Evolutionary conservation across 2,113 vertebrate genomes (phyloP).

Genomic region (Prinia subflava): DNA sequence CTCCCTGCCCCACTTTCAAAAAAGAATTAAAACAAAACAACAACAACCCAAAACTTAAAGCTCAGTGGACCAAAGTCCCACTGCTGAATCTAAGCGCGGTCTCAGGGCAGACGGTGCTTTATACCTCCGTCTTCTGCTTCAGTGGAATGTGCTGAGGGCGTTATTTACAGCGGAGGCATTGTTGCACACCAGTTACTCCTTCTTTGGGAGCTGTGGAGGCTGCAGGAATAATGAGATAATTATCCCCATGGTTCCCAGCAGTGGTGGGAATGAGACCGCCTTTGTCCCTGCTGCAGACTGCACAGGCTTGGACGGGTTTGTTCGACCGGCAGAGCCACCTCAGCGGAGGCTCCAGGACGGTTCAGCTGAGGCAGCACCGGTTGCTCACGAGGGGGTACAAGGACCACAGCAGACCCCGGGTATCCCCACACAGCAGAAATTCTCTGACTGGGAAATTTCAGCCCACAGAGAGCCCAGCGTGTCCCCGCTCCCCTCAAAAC

Average conservation of each 20-base stretch:
- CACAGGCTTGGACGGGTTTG: not conserved
- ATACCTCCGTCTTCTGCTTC: not conserved
- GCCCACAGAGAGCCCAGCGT: not conserved
- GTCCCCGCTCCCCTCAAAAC: not conserved
- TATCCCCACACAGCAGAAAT: not conserved
- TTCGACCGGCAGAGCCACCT: not conserved
- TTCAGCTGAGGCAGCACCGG: not conserved
- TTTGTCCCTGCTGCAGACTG: conserved; percentile 5
- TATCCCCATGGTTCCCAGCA: conserved; percentile 7
- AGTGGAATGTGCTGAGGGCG: conserved; percentile 11
- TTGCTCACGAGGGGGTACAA: rapidly evolving
- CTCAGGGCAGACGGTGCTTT: not conserved
- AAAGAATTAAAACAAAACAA: not conserved
- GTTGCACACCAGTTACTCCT: conserved; percentile 32
- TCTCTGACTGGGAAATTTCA: not conserved
- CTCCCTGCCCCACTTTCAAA: not conserved
- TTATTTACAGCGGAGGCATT: conserved; percentile 57
- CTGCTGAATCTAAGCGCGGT: not conserved
- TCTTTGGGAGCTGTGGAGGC: conserved; percentile 32
- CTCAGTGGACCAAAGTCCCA: conserved; percentile 1
- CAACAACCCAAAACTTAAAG: not conserved
- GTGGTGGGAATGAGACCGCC: not conserved
- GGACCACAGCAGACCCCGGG: not conserved
- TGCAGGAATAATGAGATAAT: conserved; percentile 56
- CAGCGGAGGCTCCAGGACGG: rapidly evolving